Percentiles rank a stretch among this genome's conserved stretches.
phyloP scores from a whole-genome alignment of 2,888 invertebrate species.

The Ormyrus rosae region DNA sequence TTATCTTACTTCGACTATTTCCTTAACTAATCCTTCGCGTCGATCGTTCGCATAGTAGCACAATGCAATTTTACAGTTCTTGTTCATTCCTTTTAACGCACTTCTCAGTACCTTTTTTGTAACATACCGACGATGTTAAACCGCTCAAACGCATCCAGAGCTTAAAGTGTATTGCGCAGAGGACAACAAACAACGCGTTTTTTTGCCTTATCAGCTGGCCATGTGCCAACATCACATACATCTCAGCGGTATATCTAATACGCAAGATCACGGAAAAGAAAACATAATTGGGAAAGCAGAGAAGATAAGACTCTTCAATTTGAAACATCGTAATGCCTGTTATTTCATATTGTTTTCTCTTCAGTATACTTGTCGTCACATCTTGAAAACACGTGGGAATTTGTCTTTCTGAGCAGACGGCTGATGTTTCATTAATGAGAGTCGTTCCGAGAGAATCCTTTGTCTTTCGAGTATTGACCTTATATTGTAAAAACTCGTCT shows the following conservation, averaged over 20 bases:
- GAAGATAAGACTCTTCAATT: background rate
- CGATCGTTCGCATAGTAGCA: background rate
- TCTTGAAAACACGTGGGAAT: background rate
- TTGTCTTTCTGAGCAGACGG: constrained; percentile 11
- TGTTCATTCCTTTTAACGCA: no score
- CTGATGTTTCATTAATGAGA: constrained; percentile 33
- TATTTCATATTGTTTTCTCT: background rate
- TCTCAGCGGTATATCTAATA: background rate
- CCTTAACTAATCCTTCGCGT: background rate
- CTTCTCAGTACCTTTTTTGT: no score
- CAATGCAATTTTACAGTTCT: background rate
- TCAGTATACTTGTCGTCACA: background rate
- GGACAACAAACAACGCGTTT: background rate
- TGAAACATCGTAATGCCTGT: background rate
- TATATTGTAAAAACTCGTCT: constrained; percentile 16
- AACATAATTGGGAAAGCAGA: constrained; percentile 9
- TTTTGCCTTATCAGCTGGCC: background rate
- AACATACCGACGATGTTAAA: no score
- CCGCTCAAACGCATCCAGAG: background rate
- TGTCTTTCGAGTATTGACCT: constrained; percentile 18
- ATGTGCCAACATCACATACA: no score
- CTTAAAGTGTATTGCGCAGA: background rate
- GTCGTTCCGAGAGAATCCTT: constrained; percentile 19
- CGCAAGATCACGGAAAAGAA: background rate
- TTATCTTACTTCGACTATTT: background rate